These are phyloP conservation scores for Rhinogobio ventralis DNA, from an alignment of 2,797 vertebrate species.

Conservation along the genomic window DNA sequence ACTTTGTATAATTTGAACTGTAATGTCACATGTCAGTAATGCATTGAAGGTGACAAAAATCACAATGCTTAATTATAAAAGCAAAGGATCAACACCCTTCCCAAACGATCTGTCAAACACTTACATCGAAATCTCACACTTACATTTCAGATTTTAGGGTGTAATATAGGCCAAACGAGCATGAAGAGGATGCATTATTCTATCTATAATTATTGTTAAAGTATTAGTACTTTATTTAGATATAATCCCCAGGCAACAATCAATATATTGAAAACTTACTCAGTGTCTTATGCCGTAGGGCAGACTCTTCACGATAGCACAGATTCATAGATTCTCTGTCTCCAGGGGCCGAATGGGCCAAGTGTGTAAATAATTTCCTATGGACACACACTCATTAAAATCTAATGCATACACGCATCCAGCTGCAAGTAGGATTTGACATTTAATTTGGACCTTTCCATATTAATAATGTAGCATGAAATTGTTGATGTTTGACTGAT, in stretches of 20 bases:
- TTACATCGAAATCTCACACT: slow-evolving; percentile 1
- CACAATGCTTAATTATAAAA: background rate
- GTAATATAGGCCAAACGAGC: background rate
- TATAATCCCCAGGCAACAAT: background rate
- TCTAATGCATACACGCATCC: slow-evolving; percentile 35
- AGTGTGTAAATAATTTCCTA: slow-evolving; percentile 44
- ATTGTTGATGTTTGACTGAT: slow-evolving; percentile 59
- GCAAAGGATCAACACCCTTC: background rate
- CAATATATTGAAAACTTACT: slow-evolving; percentile 8
- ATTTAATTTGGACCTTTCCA: slow-evolving; percentile 60
- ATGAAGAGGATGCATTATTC: background rate
- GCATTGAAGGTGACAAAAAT: background rate
- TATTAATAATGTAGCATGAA: slow-evolving; percentile 56
- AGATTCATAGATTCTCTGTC: slow-evolving; percentile 6
- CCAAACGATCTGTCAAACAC: slow-evolving; percentile 2
- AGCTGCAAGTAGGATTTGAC: slow-evolving; percentile 56
- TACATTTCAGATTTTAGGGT: background rate
- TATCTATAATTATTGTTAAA: slow-evolving; percentile 11
- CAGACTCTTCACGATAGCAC: slow-evolving; percentile 7
- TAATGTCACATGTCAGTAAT: background rate
- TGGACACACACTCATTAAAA: slow-evolving; percentile 55
- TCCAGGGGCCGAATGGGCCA: slow-evolving; percentile 10
- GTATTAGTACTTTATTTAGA: background rate
- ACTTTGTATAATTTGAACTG: background rate
- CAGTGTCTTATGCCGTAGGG: background rate